Percentiles rank a stretch among this genome's conserved stretches.
Evolutionary conservation across 2,113 vertebrate species (phyloP).

Genomic region (Gambusia affinis): DNA sequence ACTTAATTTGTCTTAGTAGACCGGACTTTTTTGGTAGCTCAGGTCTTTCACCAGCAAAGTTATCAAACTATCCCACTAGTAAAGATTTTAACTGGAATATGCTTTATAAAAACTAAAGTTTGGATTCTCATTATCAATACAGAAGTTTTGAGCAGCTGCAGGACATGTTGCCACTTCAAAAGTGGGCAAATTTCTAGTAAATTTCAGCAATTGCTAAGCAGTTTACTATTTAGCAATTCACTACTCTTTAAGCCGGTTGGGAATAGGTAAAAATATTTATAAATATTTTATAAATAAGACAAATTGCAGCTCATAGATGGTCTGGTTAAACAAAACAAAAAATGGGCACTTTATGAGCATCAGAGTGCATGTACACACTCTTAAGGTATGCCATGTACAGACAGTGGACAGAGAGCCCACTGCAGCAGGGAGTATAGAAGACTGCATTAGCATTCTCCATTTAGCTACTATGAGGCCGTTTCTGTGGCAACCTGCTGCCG

Average conservation of each 20-base stretch:
- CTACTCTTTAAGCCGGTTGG: not conserved
- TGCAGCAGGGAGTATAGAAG: slow-evolving; percentile 74
- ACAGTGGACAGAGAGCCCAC: slow-evolving; percentile 68
- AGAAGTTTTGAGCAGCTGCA: not conserved
- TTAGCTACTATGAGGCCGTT: slow-evolving; percentile 81
- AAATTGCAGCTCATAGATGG: not conserved
- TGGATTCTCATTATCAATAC: not conserved
- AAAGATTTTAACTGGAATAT: not conserved
- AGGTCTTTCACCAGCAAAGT: not conserved
- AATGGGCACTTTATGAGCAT: not conserved
- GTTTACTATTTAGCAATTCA: not conserved
- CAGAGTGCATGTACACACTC: slow-evolving; percentile 11
- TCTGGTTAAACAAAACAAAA: not conserved
- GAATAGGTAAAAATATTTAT: not conserved
- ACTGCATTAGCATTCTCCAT: slow-evolving; percentile 79
- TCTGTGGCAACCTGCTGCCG: slow-evolving; percentile 85
- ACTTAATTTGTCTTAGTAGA: not conserved
- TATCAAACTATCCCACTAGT: not conserved
- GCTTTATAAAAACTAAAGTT: not conserved
- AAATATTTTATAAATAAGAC: too few species aligned
- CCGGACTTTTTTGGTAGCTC: not conserved
- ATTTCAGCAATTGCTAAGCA: not conserved
- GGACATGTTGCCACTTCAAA: not conserved
- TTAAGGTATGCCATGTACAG: slow-evolving; percentile 47
- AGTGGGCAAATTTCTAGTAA: not conserved